These are phyloP conservation scores for Siderastrea radians DNA, from an alignment of 92 coral and sea anemone species.

Conservation along the genomic window DNA sequence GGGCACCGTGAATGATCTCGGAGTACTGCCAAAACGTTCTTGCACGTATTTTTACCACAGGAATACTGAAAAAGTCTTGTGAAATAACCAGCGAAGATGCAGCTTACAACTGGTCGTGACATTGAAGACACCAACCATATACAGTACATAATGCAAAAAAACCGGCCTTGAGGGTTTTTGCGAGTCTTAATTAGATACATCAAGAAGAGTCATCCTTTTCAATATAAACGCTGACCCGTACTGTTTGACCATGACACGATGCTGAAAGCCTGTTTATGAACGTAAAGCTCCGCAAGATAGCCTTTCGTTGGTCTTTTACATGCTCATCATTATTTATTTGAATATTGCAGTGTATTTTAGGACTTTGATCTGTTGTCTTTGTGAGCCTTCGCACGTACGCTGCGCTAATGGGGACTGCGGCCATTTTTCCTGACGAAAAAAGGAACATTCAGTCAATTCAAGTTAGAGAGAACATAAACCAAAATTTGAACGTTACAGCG, in stretches of 20 bases:
- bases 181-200: neutral
- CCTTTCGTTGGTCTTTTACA: neutral
- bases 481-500: too few species aligned
- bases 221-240: neutral
- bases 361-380: neutral
- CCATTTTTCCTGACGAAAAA: neutral
- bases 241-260: slow-evolving; percentile 11
- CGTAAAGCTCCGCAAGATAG: neutral
- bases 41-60: too few species aligned
- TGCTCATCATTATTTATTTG: neutral
- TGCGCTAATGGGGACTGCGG: slow-evolving; percentile 31
- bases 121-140: too few species aligned
- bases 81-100: too few species aligned
- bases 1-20: too few species aligned
- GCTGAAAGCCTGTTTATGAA: slow-evolving; percentile 24
- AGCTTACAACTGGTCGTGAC: too few species aligned
- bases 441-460: too few species aligned
- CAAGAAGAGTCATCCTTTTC: slow-evolving; percentile 3
- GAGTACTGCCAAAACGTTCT: too few species aligned
- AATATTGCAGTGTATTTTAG: neutral
- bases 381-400: slow-evolving; percentile 19
- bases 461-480: too few species aligned
- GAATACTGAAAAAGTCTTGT: too few species aligned
- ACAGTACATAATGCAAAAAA: too few species aligned
- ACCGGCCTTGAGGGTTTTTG: too few species aligned